Evolutionary conservation across 2,888 invertebrate species (phyloP).

Genomic region (Dicyrtoma fusca): DNA sequence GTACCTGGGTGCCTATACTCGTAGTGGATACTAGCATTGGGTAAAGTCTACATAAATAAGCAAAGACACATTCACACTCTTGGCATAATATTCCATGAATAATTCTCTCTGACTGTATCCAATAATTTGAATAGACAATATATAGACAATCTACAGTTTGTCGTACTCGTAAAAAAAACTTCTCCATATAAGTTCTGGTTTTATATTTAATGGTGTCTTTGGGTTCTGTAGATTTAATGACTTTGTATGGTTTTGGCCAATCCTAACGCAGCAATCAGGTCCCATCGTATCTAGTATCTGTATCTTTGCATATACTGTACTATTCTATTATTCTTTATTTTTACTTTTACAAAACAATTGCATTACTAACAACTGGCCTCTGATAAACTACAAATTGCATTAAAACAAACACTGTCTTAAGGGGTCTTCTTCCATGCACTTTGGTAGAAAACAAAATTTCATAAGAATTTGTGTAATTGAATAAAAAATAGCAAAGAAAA

Average conservation of each 20-base stretch:
- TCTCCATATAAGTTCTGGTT: neutral
- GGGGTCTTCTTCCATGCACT: too few relatives aligned
- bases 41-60: neutral
- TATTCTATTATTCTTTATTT: too few relatives aligned
- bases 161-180: conserved; percentile 1
- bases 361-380: neutral
- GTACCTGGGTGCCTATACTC: neutral
- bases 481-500: too few relatives aligned
- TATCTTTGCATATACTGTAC: too few relatives aligned
- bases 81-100: neutral
- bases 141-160: too few relatives aligned
- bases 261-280: neutral
- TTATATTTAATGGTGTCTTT: neutral
- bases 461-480: too few relatives aligned
- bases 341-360: neutral
- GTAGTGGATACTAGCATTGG: too few relatives aligned
- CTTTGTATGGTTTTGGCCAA: conserved; percentile 2
- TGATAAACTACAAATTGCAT: too few relatives aligned
- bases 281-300: too few relatives aligned
- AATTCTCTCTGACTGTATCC: neutral
- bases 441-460: too few relatives aligned
- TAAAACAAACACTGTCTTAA: too few relatives aligned
- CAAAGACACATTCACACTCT: neutral
- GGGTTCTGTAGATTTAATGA: conserved; percentile 7
- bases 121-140: too few relatives aligned